phyloP scores from a whole-genome alignment of 2,888 invertebrate species.

The Oegoconia quadripuncta region DNA sequence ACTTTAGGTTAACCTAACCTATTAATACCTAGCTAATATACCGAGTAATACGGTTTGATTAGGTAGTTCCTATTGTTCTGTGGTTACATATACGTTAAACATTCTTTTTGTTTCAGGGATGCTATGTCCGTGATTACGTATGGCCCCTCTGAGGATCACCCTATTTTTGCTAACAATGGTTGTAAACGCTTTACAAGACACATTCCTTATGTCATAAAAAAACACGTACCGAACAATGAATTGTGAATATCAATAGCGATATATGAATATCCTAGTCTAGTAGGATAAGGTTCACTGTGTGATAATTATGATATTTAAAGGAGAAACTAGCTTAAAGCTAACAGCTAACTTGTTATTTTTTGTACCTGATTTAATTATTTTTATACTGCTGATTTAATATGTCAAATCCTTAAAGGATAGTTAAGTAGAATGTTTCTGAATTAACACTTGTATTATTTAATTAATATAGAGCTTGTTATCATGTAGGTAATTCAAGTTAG shows the following conservation, averaged over 20 bases:
- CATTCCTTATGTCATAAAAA: slow-evolving; percentile 78
- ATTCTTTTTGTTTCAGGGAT: slow-evolving; percentile 73
- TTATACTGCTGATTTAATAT: too few species aligned
- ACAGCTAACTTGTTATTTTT: slow-evolving; percentile 15
- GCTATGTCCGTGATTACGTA: slow-evolving; percentile 84
- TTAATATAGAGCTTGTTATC: too few species aligned
- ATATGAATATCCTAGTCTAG: neutral
- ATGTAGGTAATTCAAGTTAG: too few species aligned
- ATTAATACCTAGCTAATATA: too few species aligned
- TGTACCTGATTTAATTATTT: slow-evolving; percentile 15
- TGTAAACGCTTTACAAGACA: slow-evolving; percentile 94
- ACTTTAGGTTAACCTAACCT: too few species aligned
- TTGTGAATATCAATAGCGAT: slow-evolving; percentile 23
- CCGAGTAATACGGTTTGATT: too few species aligned
- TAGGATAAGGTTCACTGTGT: slow-evolving; percentile 23
- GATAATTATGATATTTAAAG: slow-evolving; percentile 20
- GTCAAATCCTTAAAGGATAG: slow-evolving; percentile 1
- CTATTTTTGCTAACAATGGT: slow-evolving; percentile 89
- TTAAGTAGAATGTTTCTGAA: too few species aligned
- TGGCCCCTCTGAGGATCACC: slow-evolving; percentile 86
- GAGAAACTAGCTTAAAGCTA: slow-evolving; percentile 8
- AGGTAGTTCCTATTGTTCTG: too few species aligned
- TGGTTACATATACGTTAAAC: too few species aligned
- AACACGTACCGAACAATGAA: slow-evolving; percentile 44
- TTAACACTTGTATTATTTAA: neutral